These are phyloP conservation scores for Osmerus eperlanus DNA, from an alignment of 2,113 vertebrate genomes.

Conservation along the genomic window DNA sequence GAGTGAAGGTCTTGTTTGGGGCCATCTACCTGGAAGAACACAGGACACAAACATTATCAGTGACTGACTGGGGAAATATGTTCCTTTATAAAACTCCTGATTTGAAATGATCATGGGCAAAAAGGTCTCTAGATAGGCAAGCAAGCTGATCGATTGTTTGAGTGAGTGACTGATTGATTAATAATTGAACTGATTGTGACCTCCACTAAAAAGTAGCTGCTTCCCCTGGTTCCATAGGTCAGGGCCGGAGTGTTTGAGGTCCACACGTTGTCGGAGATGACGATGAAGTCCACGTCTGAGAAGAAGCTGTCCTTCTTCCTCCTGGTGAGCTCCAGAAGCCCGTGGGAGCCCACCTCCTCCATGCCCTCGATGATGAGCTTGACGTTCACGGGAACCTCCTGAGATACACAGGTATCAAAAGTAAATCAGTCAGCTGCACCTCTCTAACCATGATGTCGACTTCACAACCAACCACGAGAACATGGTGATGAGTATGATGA, in stretches of 20 bases:
- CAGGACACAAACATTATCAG: not conserved
- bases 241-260: slow-evolving; percentile 70
- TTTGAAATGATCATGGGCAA: too few relatives aligned
- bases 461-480: not conserved
- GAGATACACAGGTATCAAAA: not conserved
- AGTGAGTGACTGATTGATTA: not conserved
- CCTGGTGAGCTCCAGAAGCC: slow-evolving; percentile 61
- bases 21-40: slow-evolving; percentile 68
- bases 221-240: slow-evolving; percentile 70
- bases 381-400: slow-evolving; percentile 76
- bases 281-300: slow-evolving; percentile 66
- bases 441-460: not conserved
- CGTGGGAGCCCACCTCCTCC: slow-evolving; percentile 76
- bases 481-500: too few relatives aligned
- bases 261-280: slow-evolving; percentile 77
- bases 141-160: too few relatives aligned
- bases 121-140: too few relatives aligned
- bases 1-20: slow-evolving; percentile 74
- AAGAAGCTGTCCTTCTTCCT: slow-evolving; percentile 67
- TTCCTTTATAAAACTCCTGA: too few relatives aligned
- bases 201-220: slow-evolving; percentile 74
- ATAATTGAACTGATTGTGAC: slow-evolving; percentile 39
- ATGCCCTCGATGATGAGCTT: slow-evolving; percentile 78
- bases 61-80: not conserved
- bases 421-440: not conserved